These are phyloP conservation scores for Latrodectus hesperus DNA, from an alignment of 2,888 invertebrate genomes.

Conservation along the genomic window DNA sequence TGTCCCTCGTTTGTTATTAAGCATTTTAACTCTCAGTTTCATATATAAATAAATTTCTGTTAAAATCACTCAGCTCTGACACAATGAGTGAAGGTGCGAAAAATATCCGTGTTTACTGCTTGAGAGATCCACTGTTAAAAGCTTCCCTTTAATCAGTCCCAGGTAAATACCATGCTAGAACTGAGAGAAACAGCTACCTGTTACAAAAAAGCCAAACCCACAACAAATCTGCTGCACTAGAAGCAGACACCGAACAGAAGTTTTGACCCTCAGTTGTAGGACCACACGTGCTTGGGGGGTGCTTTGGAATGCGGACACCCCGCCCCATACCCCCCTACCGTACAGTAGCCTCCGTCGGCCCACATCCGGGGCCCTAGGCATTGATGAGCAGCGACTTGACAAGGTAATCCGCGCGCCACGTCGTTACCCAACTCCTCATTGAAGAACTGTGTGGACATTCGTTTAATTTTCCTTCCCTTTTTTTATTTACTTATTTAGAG, in stretches of 20 bases:
- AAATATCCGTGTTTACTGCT: too few relatives aligned
- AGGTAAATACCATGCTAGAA: background rate
- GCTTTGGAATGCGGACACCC: slow-evolving; percentile 62
- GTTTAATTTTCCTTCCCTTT: slow-evolving; percentile 8
- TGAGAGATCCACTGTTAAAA: background rate
- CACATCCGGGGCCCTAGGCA: slow-evolving; percentile 65
- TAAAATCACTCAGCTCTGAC: too few relatives aligned
- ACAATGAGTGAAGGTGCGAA: too few relatives aligned
- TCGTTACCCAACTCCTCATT: slow-evolving; percentile 26
- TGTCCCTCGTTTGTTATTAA: too few relatives aligned
- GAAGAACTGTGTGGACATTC: slow-evolving; percentile 51
- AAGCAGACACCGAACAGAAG: slow-evolving; percentile 15
- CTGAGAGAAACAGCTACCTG: slow-evolving; percentile 35
- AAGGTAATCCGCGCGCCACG: slow-evolving; percentile 58
- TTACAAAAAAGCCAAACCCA: slow-evolving; percentile 42
- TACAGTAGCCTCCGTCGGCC: slow-evolving; percentile 56
- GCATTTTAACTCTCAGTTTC: too few relatives aligned
- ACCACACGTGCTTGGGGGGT: slow-evolving; percentile 50
- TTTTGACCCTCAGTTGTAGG: slow-evolving; percentile 39
- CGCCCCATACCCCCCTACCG: slow-evolving; percentile 19
- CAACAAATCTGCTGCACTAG: slow-evolving; percentile 42
- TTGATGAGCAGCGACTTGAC: slow-evolving; percentile 56
- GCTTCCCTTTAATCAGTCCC: slow-evolving; percentile 1
- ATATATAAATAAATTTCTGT: too few relatives aligned
- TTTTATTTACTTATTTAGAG: too few relatives aligned